These are phyloP conservation scores for Spea multiplicata DNA, from an alignment of 2,113 vertebrate genomes.

Conservation along the genomic window DNA sequence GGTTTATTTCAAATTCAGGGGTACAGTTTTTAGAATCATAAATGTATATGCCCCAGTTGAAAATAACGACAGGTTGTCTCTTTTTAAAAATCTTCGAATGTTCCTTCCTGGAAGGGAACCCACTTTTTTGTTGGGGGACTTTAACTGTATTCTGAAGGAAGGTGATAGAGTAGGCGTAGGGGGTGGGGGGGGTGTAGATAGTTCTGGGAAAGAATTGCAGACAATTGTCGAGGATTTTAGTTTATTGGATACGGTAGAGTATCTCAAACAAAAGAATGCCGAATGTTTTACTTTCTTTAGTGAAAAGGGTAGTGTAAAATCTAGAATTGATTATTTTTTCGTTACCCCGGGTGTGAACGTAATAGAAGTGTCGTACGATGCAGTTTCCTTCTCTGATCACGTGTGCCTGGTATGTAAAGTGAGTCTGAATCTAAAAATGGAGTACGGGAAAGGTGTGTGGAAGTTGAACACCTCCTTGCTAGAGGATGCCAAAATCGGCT, in stretches of 20 bases:
- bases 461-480: too few relatives aligned
- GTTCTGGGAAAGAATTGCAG: not conserved
- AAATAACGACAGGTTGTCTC: not conserved
- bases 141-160: not conserved
- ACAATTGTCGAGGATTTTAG: not conserved
- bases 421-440: too few relatives aligned
- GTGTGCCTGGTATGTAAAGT: too few relatives aligned
- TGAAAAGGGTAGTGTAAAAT: too few relatives aligned
- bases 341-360: too few relatives aligned
- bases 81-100: not conserved
- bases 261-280: too few relatives aligned
- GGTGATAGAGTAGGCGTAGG: not conserved
- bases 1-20: not conserved
- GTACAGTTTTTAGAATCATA: not conserved
- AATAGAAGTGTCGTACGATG: too few relatives aligned
- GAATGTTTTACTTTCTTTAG: not conserved
- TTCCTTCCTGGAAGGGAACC: not conserved
- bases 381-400: too few relatives aligned
- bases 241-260: not conserved
- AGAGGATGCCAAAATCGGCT: too few relatives aligned
- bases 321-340: too few relatives aligned
- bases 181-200: too few relatives aligned
- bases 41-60: not conserved
- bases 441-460: too few relatives aligned
- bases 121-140: not conserved